These are phyloP conservation scores for Agrenia bidenticulata DNA, from an alignment of 2,888 invertebrate species.

Conservation along the genomic window DNA sequence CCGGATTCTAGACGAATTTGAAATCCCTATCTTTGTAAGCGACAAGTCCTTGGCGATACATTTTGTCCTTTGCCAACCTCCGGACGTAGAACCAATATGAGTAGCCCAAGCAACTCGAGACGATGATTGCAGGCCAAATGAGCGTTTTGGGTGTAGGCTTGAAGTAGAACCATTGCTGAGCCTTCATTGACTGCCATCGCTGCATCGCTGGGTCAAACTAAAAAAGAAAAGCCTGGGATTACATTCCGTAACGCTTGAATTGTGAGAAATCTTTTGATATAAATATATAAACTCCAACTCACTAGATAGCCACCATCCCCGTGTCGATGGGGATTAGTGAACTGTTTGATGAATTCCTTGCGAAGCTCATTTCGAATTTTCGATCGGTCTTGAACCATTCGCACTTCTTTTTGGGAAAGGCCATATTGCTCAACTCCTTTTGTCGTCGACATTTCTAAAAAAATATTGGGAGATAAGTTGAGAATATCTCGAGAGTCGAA, in stretches of 20 bases:
- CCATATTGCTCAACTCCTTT: slow-evolving; percentile 37
- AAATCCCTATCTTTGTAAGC: slow-evolving; percentile 71
- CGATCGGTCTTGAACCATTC: slow-evolving; percentile 64
- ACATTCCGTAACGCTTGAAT: no score
- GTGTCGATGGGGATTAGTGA: slow-evolving; percentile 71
- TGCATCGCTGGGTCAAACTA: slow-evolving; percentile 81
- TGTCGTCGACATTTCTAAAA: background rate
- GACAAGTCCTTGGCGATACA: slow-evolving; percentile 70
- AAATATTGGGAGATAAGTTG: no score
- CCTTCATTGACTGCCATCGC: slow-evolving; percentile 71
- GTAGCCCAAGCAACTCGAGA: slow-evolving; percentile 61
- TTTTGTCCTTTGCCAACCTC: no score
- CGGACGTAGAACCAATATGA: slow-evolving; percentile 62
- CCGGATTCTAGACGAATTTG: slow-evolving; percentile 65
- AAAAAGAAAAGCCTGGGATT: slow-evolving; percentile 57
- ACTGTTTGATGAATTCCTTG: slow-evolving; percentile 70
- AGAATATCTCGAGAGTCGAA: no score
- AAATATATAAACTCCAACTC: no score
- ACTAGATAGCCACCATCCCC: slow-evolving; percentile 71
- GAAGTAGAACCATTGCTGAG: slow-evolving; percentile 67
- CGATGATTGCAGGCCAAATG: slow-evolving; percentile 59
- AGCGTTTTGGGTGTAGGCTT: slow-evolving; percentile 65
- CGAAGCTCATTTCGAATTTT: slow-evolving; percentile 65
- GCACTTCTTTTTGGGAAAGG: slow-evolving; percentile 54
- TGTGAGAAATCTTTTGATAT: no score